A percentile compares a stretch with the other conserved stretches of the same genome.
Evolutionary conservation across 2,888 invertebrate genomes (phyloP).

Genomic region (Sycophila texana): DNA sequence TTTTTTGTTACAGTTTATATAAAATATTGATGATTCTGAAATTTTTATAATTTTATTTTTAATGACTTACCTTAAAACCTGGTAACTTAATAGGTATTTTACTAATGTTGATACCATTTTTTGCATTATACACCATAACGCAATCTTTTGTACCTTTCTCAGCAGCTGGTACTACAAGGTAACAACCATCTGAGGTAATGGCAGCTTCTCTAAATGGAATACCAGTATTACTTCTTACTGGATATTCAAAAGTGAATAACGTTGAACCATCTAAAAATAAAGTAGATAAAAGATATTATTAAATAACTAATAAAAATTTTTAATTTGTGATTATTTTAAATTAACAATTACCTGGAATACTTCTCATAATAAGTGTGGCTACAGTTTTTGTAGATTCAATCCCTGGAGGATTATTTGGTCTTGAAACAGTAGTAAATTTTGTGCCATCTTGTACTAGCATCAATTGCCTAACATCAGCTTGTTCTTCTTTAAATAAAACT

Average conservation of each 20-base stretch:
- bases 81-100: constrained; percentile 77
- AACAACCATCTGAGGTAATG: constrained; percentile 88
- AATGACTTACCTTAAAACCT: constrained; percentile 77
- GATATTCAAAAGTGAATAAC: constrained; percentile 89
- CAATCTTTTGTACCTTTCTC: constrained; percentile 90
- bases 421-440: constrained; percentile 86
- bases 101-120: constrained; percentile 81
- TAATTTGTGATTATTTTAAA: background rate
- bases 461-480: constrained; percentile 87
- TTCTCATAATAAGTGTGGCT: constrained; percentile 83
- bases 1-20: background rate
- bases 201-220: constrained; percentile 86
- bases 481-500: constrained; percentile 89
- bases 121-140: constrained; percentile 88
- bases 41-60: background rate
- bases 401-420: constrained; percentile 80
- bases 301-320: constrained; percentile 14
- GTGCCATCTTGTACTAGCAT: constrained; percentile 85
- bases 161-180: constrained; percentile 87
- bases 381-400: constrained; percentile 81
- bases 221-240: constrained; percentile 84
- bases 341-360: constrained; percentile 81
- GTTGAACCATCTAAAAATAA: constrained; percentile 81
- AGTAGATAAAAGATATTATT: background rate
- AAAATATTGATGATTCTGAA: background rate